These are phyloP conservation scores for Chrysodeixis includens DNA, from an alignment of 2,888 invertebrate species.

Conservation along the genomic window DNA sequence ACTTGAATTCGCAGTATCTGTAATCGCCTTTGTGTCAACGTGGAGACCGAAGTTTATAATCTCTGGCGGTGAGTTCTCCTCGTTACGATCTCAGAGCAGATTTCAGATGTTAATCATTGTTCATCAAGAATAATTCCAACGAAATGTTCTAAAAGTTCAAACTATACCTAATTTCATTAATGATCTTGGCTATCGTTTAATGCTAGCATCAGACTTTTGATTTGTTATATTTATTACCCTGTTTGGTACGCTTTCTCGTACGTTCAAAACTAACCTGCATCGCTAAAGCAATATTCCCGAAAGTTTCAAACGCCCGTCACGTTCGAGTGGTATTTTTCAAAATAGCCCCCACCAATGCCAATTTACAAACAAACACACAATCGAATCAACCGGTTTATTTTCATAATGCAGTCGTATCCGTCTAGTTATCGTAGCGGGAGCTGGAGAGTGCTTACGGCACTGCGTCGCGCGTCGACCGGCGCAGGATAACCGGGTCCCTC, in stretches of 20 bases:
- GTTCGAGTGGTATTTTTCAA: neutral
- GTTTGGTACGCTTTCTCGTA: neutral
- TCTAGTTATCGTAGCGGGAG: slow-evolving; percentile 19
- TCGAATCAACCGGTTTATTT: slow-evolving; percentile 26
- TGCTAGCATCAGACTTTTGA: neutral
- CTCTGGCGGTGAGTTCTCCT: slow-evolving; percentile 25
- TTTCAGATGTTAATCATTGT: slow-evolving; percentile 21
- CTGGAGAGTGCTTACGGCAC: slow-evolving; percentile 28
- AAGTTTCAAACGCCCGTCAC: neutral
- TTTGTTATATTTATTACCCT: no score
- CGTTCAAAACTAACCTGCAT: neutral
- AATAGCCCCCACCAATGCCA: neutral
- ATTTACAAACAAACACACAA: slow-evolving; percentile 6
- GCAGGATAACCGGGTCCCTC: slow-evolving; percentile 45
- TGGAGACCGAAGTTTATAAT: slow-evolving; percentile 47
- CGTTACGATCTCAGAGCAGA: slow-evolving; percentile 17
- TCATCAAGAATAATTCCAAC: slow-evolving; percentile 1
- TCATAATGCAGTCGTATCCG: slow-evolving; percentile 16
- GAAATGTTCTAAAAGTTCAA: neutral
- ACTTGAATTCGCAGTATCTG: slow-evolving; percentile 19
- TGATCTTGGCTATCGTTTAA: neutral
- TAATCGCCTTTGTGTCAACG: slow-evolving; percentile 51
- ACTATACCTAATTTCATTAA: neutral
- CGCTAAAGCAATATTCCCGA: neutral
- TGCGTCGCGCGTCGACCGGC: slow-evolving; percentile 22